These are phyloP conservation scores for Doryteuthis pealeii DNA, from an alignment of 1,140 invertebrate genomes.

Conservation along the genomic window DNA sequence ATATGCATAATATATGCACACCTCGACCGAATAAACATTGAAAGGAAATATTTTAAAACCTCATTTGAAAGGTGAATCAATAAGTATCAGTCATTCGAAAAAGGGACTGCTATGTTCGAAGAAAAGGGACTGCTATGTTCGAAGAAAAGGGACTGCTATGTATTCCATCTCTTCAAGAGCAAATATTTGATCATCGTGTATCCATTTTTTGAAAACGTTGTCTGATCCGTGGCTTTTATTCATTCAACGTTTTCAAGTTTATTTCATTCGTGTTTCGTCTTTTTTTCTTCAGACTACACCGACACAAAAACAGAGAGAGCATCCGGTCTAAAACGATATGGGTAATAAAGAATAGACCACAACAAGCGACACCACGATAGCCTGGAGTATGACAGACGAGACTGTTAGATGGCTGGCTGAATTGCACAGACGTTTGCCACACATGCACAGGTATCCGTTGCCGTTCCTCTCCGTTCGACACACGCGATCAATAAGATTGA, in stretches of 20 bases:
- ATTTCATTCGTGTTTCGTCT: not conserved
- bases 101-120: no score
- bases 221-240: no score
- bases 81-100: no score
- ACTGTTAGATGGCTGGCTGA: not conserved
- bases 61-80: no score
- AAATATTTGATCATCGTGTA: no score
- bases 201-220: no score
- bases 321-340: not conserved
- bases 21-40: no score
- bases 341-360: not conserved
- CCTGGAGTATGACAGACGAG: not conserved
- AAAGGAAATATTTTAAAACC: no score
- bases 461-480: slow-evolving; percentile 46
- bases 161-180: no score
- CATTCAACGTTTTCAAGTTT: not conserved
- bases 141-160: no score
- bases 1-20: no score
- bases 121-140: no score
- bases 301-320: not conserved
- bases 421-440: slow-evolving; percentile 47
- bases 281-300: not conserved
- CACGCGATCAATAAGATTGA: slow-evolving; percentile 46
- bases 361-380: not conserved
- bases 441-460: slow-evolving; percentile 50